Conservation (phyloP, 2,797 vertebrate genomes). For the Phyllotis vaccarum region DNA sequence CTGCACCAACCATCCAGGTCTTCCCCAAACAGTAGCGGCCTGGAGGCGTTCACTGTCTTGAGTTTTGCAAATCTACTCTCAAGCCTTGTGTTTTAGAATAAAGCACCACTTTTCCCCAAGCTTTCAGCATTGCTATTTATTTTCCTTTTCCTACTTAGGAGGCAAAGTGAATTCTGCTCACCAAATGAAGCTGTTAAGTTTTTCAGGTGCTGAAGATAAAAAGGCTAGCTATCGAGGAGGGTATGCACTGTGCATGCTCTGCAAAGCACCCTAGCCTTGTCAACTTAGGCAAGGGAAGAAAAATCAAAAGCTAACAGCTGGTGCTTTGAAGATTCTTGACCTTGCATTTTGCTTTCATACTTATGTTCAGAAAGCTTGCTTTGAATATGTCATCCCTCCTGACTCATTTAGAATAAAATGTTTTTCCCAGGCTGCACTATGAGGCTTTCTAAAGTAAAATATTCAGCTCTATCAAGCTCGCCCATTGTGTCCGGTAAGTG, state of each 20-base stretch:
- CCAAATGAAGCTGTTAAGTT: background rate
- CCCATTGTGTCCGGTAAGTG: background rate
- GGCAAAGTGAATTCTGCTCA: background rate
- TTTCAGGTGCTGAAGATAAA: background rate
- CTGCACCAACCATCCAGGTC: background rate
- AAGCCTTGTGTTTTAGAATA: accelerated
- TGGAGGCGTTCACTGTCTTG: too few species aligned
- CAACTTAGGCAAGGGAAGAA: background rate
- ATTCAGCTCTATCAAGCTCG: background rate
- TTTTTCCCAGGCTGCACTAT: background rate
- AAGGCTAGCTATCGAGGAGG: background rate
- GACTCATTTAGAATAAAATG: background rate
- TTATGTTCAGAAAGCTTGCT: conserved; percentile 39
- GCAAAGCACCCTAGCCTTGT: accelerated
- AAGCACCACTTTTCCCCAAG: accelerated
- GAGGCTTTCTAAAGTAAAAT: conserved; percentile 23
- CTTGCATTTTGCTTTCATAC: conserved; percentile 47
- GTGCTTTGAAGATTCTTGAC: conserved; percentile 45
- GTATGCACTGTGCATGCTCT: background rate
- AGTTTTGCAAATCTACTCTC: background rate
- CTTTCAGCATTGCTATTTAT: accelerated
- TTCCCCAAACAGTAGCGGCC: background rate
- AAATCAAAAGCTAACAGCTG: conserved; percentile 44
- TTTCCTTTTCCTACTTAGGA: background rate
- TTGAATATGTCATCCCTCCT: conserved; percentile 36